Evolutionary conservation across 2,888 invertebrate genomes (phyloP).

Genomic region (Amphipyra berbera): DNA sequence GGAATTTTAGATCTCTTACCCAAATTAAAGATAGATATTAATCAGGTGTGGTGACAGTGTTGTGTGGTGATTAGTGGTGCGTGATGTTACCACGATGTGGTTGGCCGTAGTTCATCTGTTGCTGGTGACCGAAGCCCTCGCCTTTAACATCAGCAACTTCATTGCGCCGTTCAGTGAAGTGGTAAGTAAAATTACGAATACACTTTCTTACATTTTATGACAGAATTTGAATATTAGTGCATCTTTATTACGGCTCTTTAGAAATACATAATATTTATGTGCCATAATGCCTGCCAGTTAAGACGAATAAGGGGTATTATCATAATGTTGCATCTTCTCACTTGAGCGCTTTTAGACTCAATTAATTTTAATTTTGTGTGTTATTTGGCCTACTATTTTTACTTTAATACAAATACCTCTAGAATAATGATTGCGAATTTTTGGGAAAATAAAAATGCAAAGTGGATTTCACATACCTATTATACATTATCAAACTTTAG

Average conservation of each 20-base stretch:
- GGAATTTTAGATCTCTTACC: conserved; percentile 14
- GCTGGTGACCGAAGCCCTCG: conserved; percentile 74
- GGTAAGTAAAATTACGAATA: conserved; percentile 68
- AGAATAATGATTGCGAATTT: background rate
- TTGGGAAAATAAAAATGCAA: background rate
- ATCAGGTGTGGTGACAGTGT: conserved; percentile 55
- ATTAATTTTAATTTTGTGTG: conserved; percentile 24
- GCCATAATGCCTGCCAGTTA: conserved; percentile 33
- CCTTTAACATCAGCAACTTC: conserved; percentile 75
- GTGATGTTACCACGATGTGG: conserved; percentile 84
- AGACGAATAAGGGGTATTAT: conserved; percentile 27
- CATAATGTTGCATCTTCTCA: conserved; percentile 34
- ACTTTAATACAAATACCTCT: conserved; percentile 1
- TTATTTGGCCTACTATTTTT: conserved; percentile 1
- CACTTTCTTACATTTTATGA: conserved; percentile 31
- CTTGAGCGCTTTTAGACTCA: conserved; percentile 13
- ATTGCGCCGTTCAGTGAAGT: conserved; percentile 67
- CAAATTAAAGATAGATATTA: conserved; percentile 4
- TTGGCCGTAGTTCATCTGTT: conserved; percentile 76
- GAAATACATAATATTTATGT: conserved; percentile 34
- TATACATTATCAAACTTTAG: too few relatives aligned
- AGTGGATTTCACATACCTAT: too few relatives aligned
- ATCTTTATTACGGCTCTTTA: conserved; percentile 23
- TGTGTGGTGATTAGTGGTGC: conserved; percentile 62
- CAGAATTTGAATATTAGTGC: conserved; percentile 19